phyloP scores from a whole-genome alignment of 1,140 invertebrate genomes.

The Rhagoletis zephyria region DNA sequence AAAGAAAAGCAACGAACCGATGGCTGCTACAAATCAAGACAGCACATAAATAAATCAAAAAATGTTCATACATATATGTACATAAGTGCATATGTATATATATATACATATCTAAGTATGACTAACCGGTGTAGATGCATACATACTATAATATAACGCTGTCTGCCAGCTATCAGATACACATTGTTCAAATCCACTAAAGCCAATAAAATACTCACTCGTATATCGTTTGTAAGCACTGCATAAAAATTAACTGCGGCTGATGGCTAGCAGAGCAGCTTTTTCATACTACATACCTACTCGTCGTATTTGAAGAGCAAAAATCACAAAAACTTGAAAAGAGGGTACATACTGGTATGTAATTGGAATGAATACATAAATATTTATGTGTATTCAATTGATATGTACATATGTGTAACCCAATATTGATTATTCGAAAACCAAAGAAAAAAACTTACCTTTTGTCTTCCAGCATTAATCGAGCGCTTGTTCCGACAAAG shows the following conservation, averaged over 20 bases:
- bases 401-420: background rate
- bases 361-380: background rate
- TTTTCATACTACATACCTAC: background rate
- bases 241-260: background rate
- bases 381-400: background rate
- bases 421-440: background rate
- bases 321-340: slow-evolving; percentile 6
- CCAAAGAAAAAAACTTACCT: background rate
- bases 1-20: background rate
- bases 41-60: background rate
- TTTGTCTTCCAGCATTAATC: slow-evolving; percentile 2
- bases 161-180: background rate
- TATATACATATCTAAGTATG: background rate
- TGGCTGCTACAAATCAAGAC: background rate
- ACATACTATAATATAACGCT: too few species aligned
- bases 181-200: background rate
- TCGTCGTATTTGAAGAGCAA: background rate
- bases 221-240: too few species aligned
- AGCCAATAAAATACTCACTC: background rate
- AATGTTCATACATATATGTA: background rate
- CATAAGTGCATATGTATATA: background rate
- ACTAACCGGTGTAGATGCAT: background rate
- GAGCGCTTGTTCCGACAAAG: background rate
- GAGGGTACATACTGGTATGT: background rate
- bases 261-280: background rate